These are phyloP conservation scores for Hyposoter didymator DNA, from an alignment of 2,888 invertebrate genomes.

Conservation along the genomic window DNA sequence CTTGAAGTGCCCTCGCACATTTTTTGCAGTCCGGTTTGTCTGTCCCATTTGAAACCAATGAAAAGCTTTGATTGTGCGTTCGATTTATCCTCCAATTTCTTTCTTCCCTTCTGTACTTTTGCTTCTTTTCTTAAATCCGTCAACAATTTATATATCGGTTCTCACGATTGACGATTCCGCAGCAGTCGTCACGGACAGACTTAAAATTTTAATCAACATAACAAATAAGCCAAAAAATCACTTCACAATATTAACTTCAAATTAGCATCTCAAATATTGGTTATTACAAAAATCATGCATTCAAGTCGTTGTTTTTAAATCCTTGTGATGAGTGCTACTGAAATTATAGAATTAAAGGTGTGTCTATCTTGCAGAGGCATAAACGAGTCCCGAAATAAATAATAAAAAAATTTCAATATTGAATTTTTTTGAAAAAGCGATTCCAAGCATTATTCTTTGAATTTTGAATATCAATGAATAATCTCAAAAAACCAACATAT, in stretches of 20 bases:
- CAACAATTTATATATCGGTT: conserved; percentile 3
- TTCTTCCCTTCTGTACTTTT: conserved; percentile 33
- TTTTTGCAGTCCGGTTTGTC: conserved; percentile 97
- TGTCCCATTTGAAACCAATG: conserved; percentile 85
- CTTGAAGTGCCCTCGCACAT: conserved; percentile 95
- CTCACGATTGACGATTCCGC: background rate
- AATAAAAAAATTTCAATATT: background rate
- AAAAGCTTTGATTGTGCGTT: conserved; percentile 50
- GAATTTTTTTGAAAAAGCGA: background rate
- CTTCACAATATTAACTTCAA: background rate
- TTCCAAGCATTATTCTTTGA: background rate
- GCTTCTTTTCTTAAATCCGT: conserved; percentile 20
- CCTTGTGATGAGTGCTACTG: background rate
- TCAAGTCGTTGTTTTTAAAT: background rate
- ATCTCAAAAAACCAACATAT: background rate
- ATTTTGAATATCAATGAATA: background rate
- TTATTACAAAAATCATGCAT: conserved; percentile 46
- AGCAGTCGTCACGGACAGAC: background rate
- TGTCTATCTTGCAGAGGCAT: background rate
- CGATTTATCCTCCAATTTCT: conserved; percentile 16
- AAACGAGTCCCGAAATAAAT: background rate
- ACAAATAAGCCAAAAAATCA: conserved; percentile 28
- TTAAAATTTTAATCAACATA: conserved; percentile 2
- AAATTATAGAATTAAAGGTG: conserved; percentile 6
- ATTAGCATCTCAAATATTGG: conserved; percentile 20